phyloP scores from a whole-genome alignment of 2,888 invertebrate genomes.

The Nasonia oneida region DNA sequence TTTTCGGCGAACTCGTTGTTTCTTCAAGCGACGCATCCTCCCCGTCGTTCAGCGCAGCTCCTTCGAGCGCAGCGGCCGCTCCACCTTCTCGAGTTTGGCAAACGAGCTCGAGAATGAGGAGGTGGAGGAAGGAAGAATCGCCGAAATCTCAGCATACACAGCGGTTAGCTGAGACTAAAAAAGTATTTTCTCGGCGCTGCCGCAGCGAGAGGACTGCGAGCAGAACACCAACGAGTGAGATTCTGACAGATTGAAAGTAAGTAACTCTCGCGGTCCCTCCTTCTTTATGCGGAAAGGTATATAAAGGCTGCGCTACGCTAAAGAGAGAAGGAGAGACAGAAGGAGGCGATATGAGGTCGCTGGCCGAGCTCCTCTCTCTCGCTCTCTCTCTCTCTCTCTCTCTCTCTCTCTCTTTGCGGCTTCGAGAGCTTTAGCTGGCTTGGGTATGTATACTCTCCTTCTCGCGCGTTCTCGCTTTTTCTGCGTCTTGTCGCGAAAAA shows the following conservation, averaged over 20 bases:
- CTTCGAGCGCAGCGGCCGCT: not conserved
- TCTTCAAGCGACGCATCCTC: not conserved
- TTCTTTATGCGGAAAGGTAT: slow-evolving; percentile 49
- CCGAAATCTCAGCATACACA: slow-evolving; percentile 44
- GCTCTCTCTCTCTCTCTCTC: not conserved
- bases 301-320: not conserved
- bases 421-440: not conserved
- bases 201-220: slow-evolving; percentile 41
- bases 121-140: slow-evolving; percentile 37
- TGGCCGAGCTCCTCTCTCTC: not conserved
- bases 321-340: slow-evolving; percentile 23
- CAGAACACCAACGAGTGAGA: slow-evolving; percentile 39
- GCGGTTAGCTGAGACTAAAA: slow-evolving; percentile 53
- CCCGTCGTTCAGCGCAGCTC: not conserved
- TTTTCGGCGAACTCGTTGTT: not conserved
- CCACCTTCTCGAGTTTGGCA: slow-evolving; percentile 24
- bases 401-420: slow-evolving; percentile 9
- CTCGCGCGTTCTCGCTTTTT: slow-evolving; percentile 10
- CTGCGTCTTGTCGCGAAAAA: slow-evolving; percentile 33
- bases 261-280: slow-evolving; percentile 57
- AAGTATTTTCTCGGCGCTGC: slow-evolving; percentile 39
- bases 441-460: no score
- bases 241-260: slow-evolving; percentile 64
- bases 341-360: slow-evolving; percentile 35
- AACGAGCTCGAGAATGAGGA: not conserved